Conservation (phyloP, 2,797 vertebrate genomes). For the Sebastes diploproa region DNA sequence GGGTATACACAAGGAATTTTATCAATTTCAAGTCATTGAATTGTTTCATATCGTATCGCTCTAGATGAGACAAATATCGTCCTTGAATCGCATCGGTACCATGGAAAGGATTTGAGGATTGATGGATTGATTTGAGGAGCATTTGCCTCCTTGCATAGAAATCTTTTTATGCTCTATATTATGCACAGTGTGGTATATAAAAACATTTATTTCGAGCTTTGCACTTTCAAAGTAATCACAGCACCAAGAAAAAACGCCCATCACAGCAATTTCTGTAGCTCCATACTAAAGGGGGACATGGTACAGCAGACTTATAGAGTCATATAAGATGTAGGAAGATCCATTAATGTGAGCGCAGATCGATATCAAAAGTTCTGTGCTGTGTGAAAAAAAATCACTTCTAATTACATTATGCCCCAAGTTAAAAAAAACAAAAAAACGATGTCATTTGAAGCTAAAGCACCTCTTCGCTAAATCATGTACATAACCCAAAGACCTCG, state of each 20-base stretch:
- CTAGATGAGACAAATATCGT: neutral
- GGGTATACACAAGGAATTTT: no score
- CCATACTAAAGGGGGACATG: neutral
- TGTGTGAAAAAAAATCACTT: slow-evolving; percentile 10
- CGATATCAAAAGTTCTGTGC: slow-evolving; percentile 39
- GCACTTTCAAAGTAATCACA: neutral
- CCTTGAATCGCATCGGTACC: neutral
- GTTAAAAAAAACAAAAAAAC: slow-evolving; percentile 2
- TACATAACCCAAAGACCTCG: slow-evolving; percentile 63
- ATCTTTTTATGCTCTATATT: neutral
- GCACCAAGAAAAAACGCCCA: neutral
- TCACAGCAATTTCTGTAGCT: neutral
- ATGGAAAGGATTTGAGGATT: no score
- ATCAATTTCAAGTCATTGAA: neutral
- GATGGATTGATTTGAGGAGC: no score
- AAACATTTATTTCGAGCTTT: neutral
- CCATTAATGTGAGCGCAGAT: slow-evolving; percentile 35
- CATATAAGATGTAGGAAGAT: neutral
- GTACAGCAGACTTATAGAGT: neutral
- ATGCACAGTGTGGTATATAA: neutral
- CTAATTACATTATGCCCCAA: slow-evolving; percentile 48
- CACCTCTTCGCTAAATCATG: slow-evolving; percentile 64
- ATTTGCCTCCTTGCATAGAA: neutral
- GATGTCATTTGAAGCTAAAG: slow-evolving; percentile 53
- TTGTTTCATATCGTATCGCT: neutral